Conservation (phyloP, 2,888 invertebrate genomes). For the Cephus sareptanus region DNA sequence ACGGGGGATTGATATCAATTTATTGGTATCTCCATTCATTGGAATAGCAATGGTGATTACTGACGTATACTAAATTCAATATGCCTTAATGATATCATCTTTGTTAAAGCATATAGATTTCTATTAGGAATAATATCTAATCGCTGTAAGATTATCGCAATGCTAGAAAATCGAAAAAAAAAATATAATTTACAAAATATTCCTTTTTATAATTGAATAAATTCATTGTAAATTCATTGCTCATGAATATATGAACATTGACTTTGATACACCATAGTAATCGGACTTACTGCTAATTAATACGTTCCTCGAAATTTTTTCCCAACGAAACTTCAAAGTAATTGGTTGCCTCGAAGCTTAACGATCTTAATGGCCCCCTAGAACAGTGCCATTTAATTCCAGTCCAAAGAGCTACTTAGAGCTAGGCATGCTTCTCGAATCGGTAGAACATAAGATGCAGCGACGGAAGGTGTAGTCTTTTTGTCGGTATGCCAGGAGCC, state of each 20-base stretch:
- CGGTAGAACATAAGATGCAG: background rate
- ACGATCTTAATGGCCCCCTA: conserved; percentile 26
- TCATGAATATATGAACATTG: background rate
- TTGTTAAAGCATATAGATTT: background rate
- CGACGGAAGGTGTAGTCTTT: background rate
- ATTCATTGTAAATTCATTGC: background rate
- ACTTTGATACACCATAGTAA: background rate
- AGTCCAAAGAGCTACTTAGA: background rate
- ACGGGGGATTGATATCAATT: background rate
- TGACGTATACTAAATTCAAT: background rate
- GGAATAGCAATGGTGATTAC: background rate
- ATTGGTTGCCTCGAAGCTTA: conserved; percentile 27
- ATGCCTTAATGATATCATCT: too few species aligned
- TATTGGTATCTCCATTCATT: background rate
- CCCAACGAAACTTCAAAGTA: conserved; percentile 30
- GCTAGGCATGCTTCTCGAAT: background rate
- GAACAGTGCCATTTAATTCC: conserved; percentile 16
- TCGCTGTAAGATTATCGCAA: background rate
- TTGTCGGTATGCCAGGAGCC: background rate
- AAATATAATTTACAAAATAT: background rate
- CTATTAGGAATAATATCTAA: background rate
- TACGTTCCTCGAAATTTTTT: conserved; percentile 38
- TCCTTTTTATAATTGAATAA: background rate
- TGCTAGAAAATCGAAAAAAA: background rate
- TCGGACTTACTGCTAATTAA: conserved; percentile 16